A percentile compares a stretch with the other conserved stretches of the same genome.
phyloP scores from a whole-genome alignment of 2,888 invertebrate species.

The Encarsia formosa region DNA sequence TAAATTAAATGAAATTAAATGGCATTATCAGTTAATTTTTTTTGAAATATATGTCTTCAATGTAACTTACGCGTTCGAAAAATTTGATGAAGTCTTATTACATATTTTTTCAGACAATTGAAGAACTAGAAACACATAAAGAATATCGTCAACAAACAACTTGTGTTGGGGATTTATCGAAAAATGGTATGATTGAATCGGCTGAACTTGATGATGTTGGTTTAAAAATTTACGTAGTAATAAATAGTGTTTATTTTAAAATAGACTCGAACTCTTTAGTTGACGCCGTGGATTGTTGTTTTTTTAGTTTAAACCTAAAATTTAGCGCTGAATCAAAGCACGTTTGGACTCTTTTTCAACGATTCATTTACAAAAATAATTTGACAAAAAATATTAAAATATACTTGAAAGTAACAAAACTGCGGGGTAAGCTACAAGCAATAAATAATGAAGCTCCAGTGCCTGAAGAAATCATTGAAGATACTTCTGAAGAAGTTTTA shows the following conservation, averaged over 20 bases:
- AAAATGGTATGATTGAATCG: no score
- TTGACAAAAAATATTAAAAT: not conserved
- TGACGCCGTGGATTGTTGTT: slow-evolving; percentile 8
- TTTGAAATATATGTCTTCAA: no score
- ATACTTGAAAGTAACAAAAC: not conserved
- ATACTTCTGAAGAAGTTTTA: not conserved
- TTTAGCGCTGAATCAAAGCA: slow-evolving; percentile 12
- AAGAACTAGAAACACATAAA: no score
- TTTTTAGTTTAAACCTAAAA: slow-evolving; percentile 1
- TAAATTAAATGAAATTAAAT: no score
- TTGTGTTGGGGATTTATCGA: no score
- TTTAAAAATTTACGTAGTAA: not conserved
- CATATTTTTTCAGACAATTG: no score
- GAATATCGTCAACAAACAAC: no score
- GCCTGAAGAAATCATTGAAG: not conserved
- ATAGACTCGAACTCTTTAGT: slow-evolving; percentile 10
- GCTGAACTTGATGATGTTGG: no score
- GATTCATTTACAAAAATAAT: not conserved
- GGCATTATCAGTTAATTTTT: no score
- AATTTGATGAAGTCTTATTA: no score
- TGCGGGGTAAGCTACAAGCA: not conserved
- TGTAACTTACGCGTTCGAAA: no score
- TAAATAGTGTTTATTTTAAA: slow-evolving; percentile 6
- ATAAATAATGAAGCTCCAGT: not conserved
- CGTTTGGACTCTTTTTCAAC: slow-evolving; percentile 10